These are phyloP conservation scores for Clarias batrachus DNA, from an alignment of 2,113 vertebrate genomes.

Conservation along the genomic window DNA sequence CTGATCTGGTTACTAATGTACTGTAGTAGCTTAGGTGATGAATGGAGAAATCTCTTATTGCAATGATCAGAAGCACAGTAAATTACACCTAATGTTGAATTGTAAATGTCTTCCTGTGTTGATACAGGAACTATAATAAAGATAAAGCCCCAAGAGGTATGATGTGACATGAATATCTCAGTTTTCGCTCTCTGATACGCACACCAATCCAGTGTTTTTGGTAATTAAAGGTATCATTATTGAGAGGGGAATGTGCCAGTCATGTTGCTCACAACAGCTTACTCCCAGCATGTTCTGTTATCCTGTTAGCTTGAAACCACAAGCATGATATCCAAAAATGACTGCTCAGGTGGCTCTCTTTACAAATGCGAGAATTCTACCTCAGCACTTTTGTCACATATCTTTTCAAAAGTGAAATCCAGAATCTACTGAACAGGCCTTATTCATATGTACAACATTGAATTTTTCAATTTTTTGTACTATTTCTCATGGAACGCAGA, in stretches of 20 bases:
- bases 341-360: conserved; percentile 1
- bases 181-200: background rate
- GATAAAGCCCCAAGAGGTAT: background rate
- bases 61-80: background rate
- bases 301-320: conserved; percentile 14
- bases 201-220: conserved; percentile 2
- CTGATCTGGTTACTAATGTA: background rate
- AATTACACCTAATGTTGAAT: background rate
- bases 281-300: background rate
- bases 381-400: conserved; percentile 20
- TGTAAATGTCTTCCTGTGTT: background rate
- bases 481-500: background rate
- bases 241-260: background rate
- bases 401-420: conserved; percentile 25
- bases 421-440: conserved; percentile 18
- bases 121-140: conserved; percentile 9
- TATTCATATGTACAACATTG: conserved; percentile 17
- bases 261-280: background rate
- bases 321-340: conserved; percentile 2
- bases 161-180: conserved; percentile 6
- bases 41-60: background rate
- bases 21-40: background rate
- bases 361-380: conserved; percentile 14
- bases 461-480: conserved; percentile 8
- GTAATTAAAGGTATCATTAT: background rate